phyloP scores from a whole-genome alignment of 92 coral and sea anemone genomes.

The Ricordea florida region DNA sequence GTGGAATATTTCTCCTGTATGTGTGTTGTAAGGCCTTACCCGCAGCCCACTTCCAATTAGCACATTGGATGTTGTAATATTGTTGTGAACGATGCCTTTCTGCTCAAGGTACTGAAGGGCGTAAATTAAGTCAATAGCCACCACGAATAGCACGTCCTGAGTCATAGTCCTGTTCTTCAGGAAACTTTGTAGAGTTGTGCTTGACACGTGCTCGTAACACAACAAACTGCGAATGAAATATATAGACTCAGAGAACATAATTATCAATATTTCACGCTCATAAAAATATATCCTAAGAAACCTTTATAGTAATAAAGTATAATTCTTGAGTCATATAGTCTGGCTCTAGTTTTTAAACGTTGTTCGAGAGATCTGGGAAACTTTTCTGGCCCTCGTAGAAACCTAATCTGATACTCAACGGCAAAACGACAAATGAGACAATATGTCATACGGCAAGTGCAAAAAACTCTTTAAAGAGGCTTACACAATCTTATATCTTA shows the following conservation, averaged over 20 bases:
- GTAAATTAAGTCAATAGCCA: slow-evolving; percentile 30
- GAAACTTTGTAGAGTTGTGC: slow-evolving; percentile 4
- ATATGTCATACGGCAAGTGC: no score
- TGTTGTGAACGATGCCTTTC: slow-evolving; percentile 34
- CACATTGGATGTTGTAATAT: slow-evolving; percentile 17
- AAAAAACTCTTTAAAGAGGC: no score
- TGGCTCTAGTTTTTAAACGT: no score
- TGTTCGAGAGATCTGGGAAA: neutral
- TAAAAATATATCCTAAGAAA: no score
- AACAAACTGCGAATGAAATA: slow-evolving; percentile 11
- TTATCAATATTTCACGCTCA: neutral
- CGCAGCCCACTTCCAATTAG: slow-evolving; percentile 23
- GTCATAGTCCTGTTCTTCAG: neutral
- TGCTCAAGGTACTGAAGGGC: slow-evolving; percentile 21
- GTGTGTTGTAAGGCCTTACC: neutral
- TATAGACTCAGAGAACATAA: neutral
- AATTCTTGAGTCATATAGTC: neutral
- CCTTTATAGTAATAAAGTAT: neutral
- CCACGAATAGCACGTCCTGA: neutral
- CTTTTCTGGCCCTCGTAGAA: no score
- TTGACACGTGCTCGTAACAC: slow-evolving; percentile 38
- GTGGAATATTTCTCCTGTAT: no score
- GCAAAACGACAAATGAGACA: no score
- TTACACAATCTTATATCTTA: no score
- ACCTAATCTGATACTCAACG: no score